phyloP scores from a whole-genome alignment of 1,140 invertebrate species.

The Armadillidium nasatum region DNA sequence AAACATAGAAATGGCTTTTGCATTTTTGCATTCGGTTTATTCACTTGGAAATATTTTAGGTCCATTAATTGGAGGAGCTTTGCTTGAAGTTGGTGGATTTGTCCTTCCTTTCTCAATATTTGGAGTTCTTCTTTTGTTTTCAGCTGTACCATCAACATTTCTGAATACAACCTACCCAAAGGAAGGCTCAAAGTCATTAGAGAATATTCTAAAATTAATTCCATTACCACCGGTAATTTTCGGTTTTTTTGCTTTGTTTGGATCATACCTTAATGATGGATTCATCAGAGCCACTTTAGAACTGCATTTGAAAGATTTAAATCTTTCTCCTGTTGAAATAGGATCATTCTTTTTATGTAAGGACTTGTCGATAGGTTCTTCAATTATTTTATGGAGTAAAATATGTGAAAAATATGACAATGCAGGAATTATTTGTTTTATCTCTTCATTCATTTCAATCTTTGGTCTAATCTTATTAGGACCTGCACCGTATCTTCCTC shows the following conservation, averaged over 20 bases:
- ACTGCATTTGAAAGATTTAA: constrained; percentile 69
- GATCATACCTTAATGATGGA: constrained; percentile 71
- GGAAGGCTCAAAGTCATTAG: constrained; percentile 54
- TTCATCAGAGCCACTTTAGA: constrained; percentile 76
- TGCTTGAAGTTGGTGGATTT: constrained; percentile 47
- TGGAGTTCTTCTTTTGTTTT: constrained; percentile 45
- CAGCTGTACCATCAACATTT: constrained; percentile 35
- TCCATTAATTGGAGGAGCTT: constrained; percentile 46
- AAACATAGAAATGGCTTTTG: constrained; percentile 17
- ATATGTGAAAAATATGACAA: constrained; percentile 63
- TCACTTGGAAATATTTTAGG: constrained; percentile 35
- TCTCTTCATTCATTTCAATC: constrained; percentile 62
- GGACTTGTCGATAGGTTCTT: constrained; percentile 74
- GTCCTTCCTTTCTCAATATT: constrained; percentile 47
- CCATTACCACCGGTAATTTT: constrained; percentile 51
- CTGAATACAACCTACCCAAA: constrained; percentile 44
- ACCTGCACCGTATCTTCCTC: constrained; percentile 50
- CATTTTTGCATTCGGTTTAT: constrained; percentile 13
- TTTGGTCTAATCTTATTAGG: constrained; percentile 66
- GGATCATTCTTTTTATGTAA: constrained; percentile 83
- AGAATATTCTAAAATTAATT: constrained; percentile 51
- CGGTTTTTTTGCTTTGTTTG: constrained; percentile 63
- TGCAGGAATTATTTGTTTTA: constrained; percentile 64
- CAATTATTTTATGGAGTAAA: constrained; percentile 74
- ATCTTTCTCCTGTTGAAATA: constrained; percentile 66